Percentiles rank a stretch among this genome's conserved stretches.
Conservation (phyloP, 1,140 invertebrate species). For the Drosophila miranda region DNA sequence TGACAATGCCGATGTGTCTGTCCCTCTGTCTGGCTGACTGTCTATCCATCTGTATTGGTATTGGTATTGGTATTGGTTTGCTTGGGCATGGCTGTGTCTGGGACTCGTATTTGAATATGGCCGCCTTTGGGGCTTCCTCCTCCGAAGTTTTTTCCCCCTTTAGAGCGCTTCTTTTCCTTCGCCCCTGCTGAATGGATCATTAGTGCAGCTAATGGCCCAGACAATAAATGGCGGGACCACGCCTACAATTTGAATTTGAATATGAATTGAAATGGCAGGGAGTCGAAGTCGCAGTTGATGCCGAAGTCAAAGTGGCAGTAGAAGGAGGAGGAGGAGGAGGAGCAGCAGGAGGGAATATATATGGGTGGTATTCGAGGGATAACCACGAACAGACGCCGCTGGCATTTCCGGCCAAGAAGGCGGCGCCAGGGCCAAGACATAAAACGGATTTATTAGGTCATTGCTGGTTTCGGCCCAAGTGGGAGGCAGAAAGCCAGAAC, state of each 20-base stretch:
- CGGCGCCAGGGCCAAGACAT: slow-evolving; percentile 72
- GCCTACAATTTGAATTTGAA: slow-evolving; percentile 72
- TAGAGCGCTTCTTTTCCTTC: slow-evolving; percentile 20
- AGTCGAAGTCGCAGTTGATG: neutral
- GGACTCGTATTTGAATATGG: slow-evolving; percentile 53
- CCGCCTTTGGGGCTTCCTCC: slow-evolving; percentile 36
- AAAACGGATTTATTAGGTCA: slow-evolving; percentile 79
- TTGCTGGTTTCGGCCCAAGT: slow-evolving; percentile 33
- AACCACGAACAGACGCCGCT: slow-evolving; percentile 52
- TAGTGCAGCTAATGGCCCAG: slow-evolving; percentile 78
- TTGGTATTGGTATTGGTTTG: slow-evolving; percentile 9
- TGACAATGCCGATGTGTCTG: slow-evolving; percentile 71
- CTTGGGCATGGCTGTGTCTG: slow-evolving; percentile 17
- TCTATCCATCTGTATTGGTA: neutral
- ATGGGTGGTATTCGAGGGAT: slow-evolving; percentile 18
- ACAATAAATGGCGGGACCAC: slow-evolving; percentile 72
- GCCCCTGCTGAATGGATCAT: slow-evolving; percentile 71
- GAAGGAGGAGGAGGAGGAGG: neutral
- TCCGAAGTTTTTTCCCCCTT: neutral
- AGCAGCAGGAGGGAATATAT: neutral
- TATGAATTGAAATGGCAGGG: slow-evolving; percentile 60
- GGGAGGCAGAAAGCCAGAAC: neutral
- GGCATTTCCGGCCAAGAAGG: slow-evolving; percentile 65
- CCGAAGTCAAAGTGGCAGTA: neutral
- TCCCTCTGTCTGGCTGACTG: slow-evolving; percentile 6